Conservation (phyloP, 2,113 vertebrate species). For the Alligator sinensis region DNA sequence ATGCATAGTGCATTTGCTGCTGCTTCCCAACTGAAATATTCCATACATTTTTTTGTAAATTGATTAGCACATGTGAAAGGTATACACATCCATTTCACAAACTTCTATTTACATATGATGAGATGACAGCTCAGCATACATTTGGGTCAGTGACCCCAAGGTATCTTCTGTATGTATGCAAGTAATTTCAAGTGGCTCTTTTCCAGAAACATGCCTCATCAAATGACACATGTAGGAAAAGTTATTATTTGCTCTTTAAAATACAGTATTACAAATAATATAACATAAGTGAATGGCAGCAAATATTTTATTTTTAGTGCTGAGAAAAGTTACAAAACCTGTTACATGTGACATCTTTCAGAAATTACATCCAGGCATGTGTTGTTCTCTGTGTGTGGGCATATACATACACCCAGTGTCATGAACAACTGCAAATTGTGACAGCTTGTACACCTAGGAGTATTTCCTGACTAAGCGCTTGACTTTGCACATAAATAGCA, state of each 20-base stretch:
- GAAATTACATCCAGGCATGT: not conserved
- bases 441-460: too few relatives aligned
- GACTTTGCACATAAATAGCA: too few relatives aligned
- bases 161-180: constrained; percentile 97
- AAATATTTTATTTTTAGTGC: not conserved
- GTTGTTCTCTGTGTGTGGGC: not conserved
- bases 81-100: not conserved
- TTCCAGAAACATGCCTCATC: constrained; percentile 94
- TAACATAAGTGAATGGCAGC: not conserved
- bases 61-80: not conserved
- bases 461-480: too few relatives aligned
- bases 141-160: constrained; percentile 96
- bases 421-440: not conserved
- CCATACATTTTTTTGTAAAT: not conserved
- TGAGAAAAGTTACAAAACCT: not conserved
- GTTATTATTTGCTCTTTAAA: not conserved
- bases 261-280: not conserved
- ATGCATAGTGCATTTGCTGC: accelerated
- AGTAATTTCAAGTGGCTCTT: constrained; percentile 95
- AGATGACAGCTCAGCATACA: constrained; percentile 78
- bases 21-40: not conserved
- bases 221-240: constrained; percentile 88
- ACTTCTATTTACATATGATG: not conserved
- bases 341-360: not conserved
- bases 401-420: not conserved